Evolutionary conservation across 2,888 invertebrate species (phyloP).

Genomic region (Caenorhabditis zanzibari): DNA sequence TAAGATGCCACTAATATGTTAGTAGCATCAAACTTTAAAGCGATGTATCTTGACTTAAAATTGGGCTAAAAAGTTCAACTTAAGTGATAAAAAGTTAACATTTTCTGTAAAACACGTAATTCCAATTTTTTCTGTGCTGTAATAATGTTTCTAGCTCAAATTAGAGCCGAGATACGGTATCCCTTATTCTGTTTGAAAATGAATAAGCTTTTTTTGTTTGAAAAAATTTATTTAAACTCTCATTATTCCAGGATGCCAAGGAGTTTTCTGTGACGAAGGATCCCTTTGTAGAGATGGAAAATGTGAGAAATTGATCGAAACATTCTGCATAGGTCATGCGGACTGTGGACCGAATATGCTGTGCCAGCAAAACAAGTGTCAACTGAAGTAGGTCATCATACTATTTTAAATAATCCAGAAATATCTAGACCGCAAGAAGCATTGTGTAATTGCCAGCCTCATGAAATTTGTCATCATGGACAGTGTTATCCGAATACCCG

Average conservation of each 20-base stretch:
- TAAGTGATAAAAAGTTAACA: too few species aligned
- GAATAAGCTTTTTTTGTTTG: too few species aligned
- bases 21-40: too few species aligned
- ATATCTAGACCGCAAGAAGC: slow-evolving; percentile 63
- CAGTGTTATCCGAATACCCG: slow-evolving; percentile 73
- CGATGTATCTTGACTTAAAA: too few species aligned
- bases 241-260: slow-evolving; percentile 77
- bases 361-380: slow-evolving; percentile 76
- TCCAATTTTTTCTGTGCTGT: too few species aligned
- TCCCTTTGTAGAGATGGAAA: slow-evolving; percentile 78
- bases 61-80: too few species aligned
- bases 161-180: too few species aligned
- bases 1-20: too few species aligned
- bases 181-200: too few species aligned
- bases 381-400: slow-evolving; percentile 52
- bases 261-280: slow-evolving; percentile 75
- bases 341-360: slow-evolving; percentile 78
- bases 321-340: slow-evolving; percentile 78
- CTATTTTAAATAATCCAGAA: not conserved
- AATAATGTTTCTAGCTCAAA: too few species aligned
- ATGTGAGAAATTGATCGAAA: slow-evolving; percentile 73
- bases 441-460: slow-evolving; percentile 71
- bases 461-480: slow-evolving; percentile 73
- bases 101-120: too few species aligned
- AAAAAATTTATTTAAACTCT: too few species aligned